These are phyloP conservation scores for Drosophila greeni DNA, from an alignment of 2,888 invertebrate genomes.

Conservation along the genomic window DNA sequence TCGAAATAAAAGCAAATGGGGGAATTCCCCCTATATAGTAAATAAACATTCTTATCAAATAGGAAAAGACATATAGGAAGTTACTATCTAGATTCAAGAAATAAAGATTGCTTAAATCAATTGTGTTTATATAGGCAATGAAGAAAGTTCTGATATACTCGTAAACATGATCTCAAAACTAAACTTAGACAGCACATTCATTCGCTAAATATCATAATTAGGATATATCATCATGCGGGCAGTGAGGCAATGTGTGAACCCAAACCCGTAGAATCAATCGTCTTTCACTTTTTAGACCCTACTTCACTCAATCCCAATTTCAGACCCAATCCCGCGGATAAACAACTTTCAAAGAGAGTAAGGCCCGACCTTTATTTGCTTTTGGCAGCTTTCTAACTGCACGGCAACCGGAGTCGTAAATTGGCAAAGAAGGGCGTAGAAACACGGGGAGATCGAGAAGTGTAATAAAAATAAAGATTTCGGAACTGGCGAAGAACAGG, in stretches of 20 bases:
- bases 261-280: slow-evolving; percentile 27
- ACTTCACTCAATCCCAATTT: neutral
- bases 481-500: slow-evolving; percentile 26
- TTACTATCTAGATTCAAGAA: neutral
- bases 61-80: neutral
- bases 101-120: neutral
- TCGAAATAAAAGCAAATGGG: neutral
- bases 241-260: neutral
- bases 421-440: slow-evolving; percentile 59
- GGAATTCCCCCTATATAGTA: too few relatives aligned
- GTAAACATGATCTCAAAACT: neutral
- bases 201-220: neutral
- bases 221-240: neutral
- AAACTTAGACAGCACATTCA: neutral
- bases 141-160: neutral
- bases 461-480: slow-evolving; percentile 16
- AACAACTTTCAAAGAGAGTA: slow-evolving; percentile 43
- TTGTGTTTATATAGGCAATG: neutral
- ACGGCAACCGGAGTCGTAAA: slow-evolving; percentile 38
- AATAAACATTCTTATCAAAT: slow-evolving; percentile 3
- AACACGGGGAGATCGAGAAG: slow-evolving; percentile 38
- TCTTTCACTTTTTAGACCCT: slow-evolving; percentile 36
- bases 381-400: slow-evolving; percentile 68
- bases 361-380: slow-evolving; percentile 64
- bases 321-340: slow-evolving; percentile 4